Base-by-base conservation (phyloP, 1,140 invertebrate genomes). In the Spodoptera frugiperda region DNA sequence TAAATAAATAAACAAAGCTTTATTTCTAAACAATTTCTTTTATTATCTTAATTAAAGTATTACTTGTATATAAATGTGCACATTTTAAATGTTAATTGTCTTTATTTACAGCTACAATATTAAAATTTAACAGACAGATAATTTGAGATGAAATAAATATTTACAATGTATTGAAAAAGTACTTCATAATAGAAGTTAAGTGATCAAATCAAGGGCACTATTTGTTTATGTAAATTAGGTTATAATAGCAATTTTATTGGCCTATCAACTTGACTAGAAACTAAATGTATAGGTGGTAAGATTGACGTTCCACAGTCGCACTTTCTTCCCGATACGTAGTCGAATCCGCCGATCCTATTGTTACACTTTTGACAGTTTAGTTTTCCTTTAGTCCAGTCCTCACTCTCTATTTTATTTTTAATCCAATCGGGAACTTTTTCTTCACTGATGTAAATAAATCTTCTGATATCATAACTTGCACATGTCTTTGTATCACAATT, bases 311-410 rank as follows among this genome's bases (percentile, higher is more conserved):
- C 91, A 88, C 96, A 96, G 3, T 89, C 78, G 84, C 96, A 96
- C 87, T 95, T 95, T 71, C 92, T 87, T 15, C 95, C 95, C 21
- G 95, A 94, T 3, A 96, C 91, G 89, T 95, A 96, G 87, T 96
- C 95, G 90, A 96, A 96, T 11, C 95, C 95, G 2, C 96, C 96
- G 21, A 96, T 87, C 87, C 95, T 93, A 67, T 88, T 90, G 19
- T 92, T 87, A 87, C 96, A 96, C 71, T 93, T 91, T 81, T 94
- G 94, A 92, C 96, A 96, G 55, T 94, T 89, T n/a, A 96, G 78
- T 91, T 96, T 96, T 21, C 95, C 96, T 89, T 95, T 95, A 6
- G 92, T 94, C 96, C 96, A 96, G 21, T 93, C 87, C 78, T 93
- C 91, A 48, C 87, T 79, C 79, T 94, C 92, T 68, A 95, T 74